A percentile compares a stretch with the other conserved stretches of the same genome.
Evolutionary conservation across 2,113 vertebrate species (phyloP).

Genomic region (Corythornis cristatus): DNA sequence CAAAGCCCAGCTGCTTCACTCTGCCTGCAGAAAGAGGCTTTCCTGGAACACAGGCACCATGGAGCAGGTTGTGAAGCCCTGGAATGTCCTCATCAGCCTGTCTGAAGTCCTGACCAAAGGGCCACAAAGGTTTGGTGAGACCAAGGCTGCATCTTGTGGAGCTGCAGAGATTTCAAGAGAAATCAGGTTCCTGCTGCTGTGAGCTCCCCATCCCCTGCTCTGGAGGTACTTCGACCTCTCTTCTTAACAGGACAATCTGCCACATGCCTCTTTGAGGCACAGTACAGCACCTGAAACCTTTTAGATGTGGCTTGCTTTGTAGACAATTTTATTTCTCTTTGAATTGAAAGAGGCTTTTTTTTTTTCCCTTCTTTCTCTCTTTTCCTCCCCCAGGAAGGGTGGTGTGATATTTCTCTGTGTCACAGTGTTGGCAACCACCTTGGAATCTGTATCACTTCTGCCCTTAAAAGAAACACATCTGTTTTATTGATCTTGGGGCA

Average conservation of each 20-base stretch:
- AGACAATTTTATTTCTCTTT: background rate
- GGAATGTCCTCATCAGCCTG: background rate
- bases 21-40: background rate
- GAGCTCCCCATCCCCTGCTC: background rate
- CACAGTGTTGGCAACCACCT: slow-evolving; percentile 29
- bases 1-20: background rate
- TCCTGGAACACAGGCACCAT: background rate
- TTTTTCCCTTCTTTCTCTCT: background rate
- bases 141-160: background rate
- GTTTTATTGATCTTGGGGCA: background rate
- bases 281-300: background rate
- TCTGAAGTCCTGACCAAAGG: background rate
- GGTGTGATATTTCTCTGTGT: slow-evolving; percentile 2
- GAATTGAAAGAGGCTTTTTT: background rate
- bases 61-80: background rate
- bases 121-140: background rate
- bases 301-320: background rate
- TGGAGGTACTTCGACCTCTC: background rate
- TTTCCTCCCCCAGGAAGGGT: background rate
- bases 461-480: slow-evolving; percentile 13
- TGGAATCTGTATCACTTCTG: background rate
- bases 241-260: background rate
- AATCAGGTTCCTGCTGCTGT: background rate
- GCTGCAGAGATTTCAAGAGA: background rate
- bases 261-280: background rate